Percentiles rank a stretch among this genome's conserved stretches.
Evolutionary conservation across 2,113 vertebrate species (phyloP).

Genomic region (Pagrus major): DNA sequence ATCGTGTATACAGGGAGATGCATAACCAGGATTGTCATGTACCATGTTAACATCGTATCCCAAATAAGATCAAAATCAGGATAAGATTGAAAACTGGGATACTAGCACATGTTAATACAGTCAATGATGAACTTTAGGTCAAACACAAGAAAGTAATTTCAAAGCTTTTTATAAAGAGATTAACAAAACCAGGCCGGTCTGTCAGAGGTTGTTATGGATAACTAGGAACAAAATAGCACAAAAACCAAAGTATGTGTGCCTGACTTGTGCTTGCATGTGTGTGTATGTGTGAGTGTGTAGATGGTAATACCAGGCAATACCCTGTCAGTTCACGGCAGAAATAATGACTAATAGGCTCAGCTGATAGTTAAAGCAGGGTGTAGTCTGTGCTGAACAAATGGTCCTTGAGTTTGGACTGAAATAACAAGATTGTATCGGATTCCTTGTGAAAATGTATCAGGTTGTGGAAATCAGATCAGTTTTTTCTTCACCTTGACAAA

Average conservation of each 20-base stretch:
- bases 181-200: not conserved
- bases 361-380: conserved; percentile 35
- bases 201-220: not conserved
- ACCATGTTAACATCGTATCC: not conserved
- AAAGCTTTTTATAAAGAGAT: not conserved
- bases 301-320: conserved; percentile 44
- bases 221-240: not conserved
- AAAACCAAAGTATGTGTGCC: not conserved
- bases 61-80: not conserved
- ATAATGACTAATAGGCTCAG: conserved; percentile 39
- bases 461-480: not conserved
- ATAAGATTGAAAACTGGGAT: not conserved
- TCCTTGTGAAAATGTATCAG: conserved; percentile 39
- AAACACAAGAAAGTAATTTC: not conserved
- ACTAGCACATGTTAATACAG: not conserved
- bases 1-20: not conserved
- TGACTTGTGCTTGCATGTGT: not conserved
- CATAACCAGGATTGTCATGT: not conserved
- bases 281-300: not conserved
- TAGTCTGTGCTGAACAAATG: conserved; percentile 48
- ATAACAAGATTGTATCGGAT: conserved; percentile 60
- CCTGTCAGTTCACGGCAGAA: conserved; percentile 1
- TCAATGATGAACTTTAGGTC: not conserved
- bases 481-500: conserved; percentile 13
- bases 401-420: conserved; percentile 37